Evolutionary conservation across 2,797 vertebrate species (phyloP), one percentile per base, ranked within the genome.

Genomic region (Mycteria americana): DNA sequence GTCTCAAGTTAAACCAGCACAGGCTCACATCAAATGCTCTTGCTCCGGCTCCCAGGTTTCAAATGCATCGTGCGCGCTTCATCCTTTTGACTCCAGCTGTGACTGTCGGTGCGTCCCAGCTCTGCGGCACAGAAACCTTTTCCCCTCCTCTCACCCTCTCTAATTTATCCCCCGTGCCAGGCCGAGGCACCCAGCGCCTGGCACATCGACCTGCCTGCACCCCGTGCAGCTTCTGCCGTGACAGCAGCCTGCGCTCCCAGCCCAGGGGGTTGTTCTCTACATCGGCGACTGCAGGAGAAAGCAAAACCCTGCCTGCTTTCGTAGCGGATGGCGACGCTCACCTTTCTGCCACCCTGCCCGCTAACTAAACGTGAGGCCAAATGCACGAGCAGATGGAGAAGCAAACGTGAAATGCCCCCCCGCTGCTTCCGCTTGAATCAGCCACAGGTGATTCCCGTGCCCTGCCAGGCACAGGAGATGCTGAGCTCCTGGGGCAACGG

Each of bases 41-140:
- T 18, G 19, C 37, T 85, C 53, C 10, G 6, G 31, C 24, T 70
- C 79, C 63, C 54, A 21, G 1, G 35, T 70, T 73, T 15, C 63
- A 1, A 0, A 35, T 1, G 43, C 46, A 33, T 5, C 6, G 0
- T 4, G 0, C 13, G 25, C 43, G 7, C 39, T 6, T 1, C 65
- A 56, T n/a, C 80, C 69, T 50, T 73, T 19, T 37, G 43, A 57
- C 35, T 77, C 59, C 70, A 56, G 75, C 78, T 6, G 2, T 27
- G 77, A 51, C 39, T 24, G 7, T 9, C 45, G 14, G 69, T 2
- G 8, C 80, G 88, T 16, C 77, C 27, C 84, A 56, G 48, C 24
- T 68, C 67, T 45, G 9, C 7, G 9, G 53, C 82, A 53, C 8
- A 11, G 15, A 85, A 62, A 62, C 78, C 43, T 46, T n/a, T 45